A percentile compares a stretch with the other conserved stretches of the same genome.
phyloP scores from a whole-genome alignment of 2,888 invertebrate species.

The Polydrusus pterygomalis region DNA sequence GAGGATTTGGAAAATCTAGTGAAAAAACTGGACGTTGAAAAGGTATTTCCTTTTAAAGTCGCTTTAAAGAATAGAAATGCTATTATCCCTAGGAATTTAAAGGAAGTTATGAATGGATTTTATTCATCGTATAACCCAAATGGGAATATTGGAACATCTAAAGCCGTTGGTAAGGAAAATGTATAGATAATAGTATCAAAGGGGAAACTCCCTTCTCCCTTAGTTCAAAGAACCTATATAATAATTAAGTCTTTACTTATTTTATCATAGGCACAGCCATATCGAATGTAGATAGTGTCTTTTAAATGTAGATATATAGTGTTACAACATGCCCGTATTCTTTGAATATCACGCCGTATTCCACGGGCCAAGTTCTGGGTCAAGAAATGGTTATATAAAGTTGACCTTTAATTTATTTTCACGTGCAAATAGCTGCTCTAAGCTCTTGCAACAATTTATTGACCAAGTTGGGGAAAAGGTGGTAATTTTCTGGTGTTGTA shows the following conservation, averaged over 20 bases:
- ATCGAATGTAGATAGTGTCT: too few relatives aligned
- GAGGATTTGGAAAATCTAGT: constrained; percentile 65
- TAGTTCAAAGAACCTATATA: not conserved
- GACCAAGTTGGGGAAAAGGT: too few relatives aligned
- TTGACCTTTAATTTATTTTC: too few relatives aligned
- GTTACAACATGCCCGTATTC: too few relatives aligned
- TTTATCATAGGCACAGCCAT: too few relatives aligned
- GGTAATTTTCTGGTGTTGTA: too few relatives aligned
- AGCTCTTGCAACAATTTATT: too few relatives aligned
- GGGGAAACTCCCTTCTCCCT: constrained; percentile 11
- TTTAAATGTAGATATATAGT: too few relatives aligned
- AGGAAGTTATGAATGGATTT: constrained; percentile 62
- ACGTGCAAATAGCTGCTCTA: too few relatives aligned
- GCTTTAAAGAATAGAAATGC: constrained; percentile 48
- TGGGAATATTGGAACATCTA: constrained; percentile 64
- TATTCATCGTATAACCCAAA: constrained; percentile 67
- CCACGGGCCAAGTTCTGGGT: too few relatives aligned
- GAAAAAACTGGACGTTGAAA: constrained; percentile 63
- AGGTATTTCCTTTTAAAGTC: constrained; percentile 64
- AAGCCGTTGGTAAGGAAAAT: constrained; percentile 64
- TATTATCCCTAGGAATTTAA: constrained; percentile 62
- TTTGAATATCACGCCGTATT: too few relatives aligned
- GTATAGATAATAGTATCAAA: constrained; percentile 7
- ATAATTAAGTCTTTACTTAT: not conserved
- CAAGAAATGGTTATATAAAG: too few relatives aligned